Conservation (phyloP, 2,888 invertebrate genomes). For the Clusia tigrina region DNA sequence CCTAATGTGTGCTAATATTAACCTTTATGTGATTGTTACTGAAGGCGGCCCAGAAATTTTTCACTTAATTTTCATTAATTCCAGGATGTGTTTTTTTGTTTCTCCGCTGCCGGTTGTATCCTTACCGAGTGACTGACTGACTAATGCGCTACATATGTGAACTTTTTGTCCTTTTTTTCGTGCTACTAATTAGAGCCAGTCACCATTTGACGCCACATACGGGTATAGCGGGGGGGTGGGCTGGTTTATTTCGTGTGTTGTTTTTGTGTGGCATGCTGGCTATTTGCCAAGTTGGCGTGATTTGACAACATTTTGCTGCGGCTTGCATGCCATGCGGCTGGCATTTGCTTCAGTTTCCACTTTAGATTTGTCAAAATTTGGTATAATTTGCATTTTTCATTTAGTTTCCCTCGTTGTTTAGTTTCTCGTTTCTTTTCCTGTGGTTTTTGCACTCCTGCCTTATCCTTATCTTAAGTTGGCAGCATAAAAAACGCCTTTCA, state of each 20-base stretch:
- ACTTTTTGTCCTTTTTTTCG: no score
- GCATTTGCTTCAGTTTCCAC: conserved; percentile 19
- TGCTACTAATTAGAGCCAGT: not conserved
- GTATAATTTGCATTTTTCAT: conserved; percentile 15
- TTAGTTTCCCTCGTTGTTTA: no score
- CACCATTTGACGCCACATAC: conserved; percentile 8
- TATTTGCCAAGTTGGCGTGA: conserved; percentile 10
- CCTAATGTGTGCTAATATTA: conserved; percentile 1
- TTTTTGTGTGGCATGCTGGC: no score
- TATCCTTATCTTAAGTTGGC: not conserved
- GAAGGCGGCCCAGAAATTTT: not conserved
- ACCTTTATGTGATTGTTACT: not conserved
- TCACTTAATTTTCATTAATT: conserved; percentile 8
- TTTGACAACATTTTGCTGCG: conserved; percentile 11
- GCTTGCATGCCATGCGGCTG: not conserved
- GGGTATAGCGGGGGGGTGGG: no score
- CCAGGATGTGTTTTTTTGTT: not conserved
- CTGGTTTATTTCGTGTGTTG: no score
- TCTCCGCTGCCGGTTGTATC: not conserved
- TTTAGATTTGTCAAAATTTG: conserved; percentile 27
- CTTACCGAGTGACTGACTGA: no score
- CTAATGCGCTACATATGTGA: no score
- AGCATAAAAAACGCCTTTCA: not conserved
- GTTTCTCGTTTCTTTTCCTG: not conserved
- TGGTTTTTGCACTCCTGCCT: no score